Conservation (phyloP, 2,888 invertebrate genomes). For the Acanthococcus lagerstroemiae region DNA sequence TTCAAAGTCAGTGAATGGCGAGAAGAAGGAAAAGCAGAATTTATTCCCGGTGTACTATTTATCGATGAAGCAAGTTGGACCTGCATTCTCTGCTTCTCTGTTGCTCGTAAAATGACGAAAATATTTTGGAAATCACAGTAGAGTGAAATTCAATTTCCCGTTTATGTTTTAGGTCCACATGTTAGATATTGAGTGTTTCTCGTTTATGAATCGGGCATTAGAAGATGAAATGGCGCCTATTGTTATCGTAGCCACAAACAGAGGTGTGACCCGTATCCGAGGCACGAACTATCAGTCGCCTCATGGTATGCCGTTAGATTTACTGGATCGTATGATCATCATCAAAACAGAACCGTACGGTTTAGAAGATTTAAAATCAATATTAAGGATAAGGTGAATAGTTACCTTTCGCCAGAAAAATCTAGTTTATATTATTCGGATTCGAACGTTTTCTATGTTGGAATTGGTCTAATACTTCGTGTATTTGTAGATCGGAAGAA, state of each 20-base stretch:
- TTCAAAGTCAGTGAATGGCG: slow-evolving; percentile 96
- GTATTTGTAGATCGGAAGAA: slow-evolving; percentile 81
- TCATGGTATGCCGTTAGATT: slow-evolving; percentile 94
- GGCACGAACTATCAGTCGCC: slow-evolving; percentile 90
- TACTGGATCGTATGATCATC: slow-evolving; percentile 90
- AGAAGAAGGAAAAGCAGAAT: slow-evolving; percentile 98
- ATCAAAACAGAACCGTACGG: slow-evolving; percentile 82
- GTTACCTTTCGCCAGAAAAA: not conserved
- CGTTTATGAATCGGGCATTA: slow-evolving; percentile 90
- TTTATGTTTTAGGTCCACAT: slow-evolving; percentile 65
- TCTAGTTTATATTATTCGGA: not conserved
- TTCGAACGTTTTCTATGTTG: not conserved
- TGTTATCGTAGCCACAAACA: slow-evolving; percentile 97
- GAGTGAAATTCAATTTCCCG: too few relatives aligned
- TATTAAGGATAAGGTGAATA: slow-evolving; percentile 66
- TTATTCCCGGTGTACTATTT: slow-evolving; percentile 94
- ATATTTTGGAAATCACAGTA: too few relatives aligned
- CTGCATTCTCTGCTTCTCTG: too few relatives aligned
- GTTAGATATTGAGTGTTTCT: slow-evolving; percentile 98
- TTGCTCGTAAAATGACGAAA: too few relatives aligned
- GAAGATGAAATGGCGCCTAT: slow-evolving; percentile 97
- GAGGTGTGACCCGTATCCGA: slow-evolving; percentile 85
- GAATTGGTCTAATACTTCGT: not conserved
- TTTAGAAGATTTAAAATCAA: slow-evolving; percentile 80
- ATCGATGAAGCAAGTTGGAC: slow-evolving; percentile 78